Percentiles rank a stretch among this genome's conserved stretches.
Evolutionary conservation across 2,113 vertebrate species (phyloP).

Genomic region (Ptilorrhoa leucosticta): DNA sequence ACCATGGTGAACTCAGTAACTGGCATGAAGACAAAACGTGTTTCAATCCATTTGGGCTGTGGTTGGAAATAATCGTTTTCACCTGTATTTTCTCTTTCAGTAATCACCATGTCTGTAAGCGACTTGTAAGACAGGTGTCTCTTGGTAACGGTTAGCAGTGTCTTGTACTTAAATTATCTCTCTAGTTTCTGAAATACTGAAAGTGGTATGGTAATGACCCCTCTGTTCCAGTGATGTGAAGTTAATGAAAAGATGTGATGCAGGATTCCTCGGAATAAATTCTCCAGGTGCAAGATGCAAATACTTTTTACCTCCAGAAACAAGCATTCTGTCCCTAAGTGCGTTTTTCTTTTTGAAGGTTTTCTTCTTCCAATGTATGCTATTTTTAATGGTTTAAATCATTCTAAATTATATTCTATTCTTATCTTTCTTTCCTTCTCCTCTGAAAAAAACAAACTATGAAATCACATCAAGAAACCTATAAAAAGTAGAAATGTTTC

Average conservation of each 20-base stretch:
- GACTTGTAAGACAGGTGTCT: neutral
- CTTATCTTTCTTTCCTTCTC: neutral
- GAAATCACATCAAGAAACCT: neutral
- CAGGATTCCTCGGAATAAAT: neutral
- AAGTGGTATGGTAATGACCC: neutral
- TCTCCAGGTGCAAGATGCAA: neutral
- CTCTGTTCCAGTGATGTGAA: neutral
- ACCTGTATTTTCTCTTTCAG: neutral
- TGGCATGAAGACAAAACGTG: neutral
- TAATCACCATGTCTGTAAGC: neutral
- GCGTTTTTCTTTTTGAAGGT: neutral
- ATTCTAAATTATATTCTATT: neutral
- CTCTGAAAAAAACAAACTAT: neutral
- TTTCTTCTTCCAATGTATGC: neutral
- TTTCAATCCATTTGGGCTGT: neutral
- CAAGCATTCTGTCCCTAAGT: neutral
- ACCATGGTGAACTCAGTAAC: accelerated
- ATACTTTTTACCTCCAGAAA: neutral
- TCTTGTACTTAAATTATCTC: neutral
- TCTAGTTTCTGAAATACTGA: neutral
- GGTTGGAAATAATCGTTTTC: neutral
- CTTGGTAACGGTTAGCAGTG: neutral
- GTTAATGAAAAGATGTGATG: neutral
- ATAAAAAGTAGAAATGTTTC: neutral
- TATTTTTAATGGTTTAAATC: neutral